A percentile compares a stretch with the other conserved stretches of the same genome.
These are phyloP conservation scores for Malthinus flaveolus DNA, from an alignment of 2,888 invertebrate species.

Conservation along the genomic window DNA sequence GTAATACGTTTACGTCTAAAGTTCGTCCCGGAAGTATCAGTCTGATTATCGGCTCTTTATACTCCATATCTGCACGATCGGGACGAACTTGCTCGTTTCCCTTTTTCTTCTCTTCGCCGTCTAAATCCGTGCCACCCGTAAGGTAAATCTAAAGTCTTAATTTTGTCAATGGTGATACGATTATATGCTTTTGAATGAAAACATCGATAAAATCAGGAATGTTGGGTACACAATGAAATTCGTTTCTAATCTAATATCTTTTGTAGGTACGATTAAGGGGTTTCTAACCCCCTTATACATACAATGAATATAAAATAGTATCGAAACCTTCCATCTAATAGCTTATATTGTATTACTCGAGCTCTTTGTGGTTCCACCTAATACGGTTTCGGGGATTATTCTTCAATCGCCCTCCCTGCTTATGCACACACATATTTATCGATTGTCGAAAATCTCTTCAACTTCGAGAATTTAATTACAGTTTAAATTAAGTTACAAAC, in stretches of 20 bases:
- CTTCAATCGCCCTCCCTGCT: too few relatives aligned
- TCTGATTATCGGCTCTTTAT: constrained; percentile 3
- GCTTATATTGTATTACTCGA: constrained; percentile 7
- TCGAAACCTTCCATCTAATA: constrained; percentile 15
- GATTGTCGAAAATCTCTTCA: too few relatives aligned
- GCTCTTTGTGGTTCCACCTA: constrained; percentile 1
- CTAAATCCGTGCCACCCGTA: neutral
- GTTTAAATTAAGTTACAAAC: too few relatives aligned
- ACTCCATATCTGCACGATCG: neutral
- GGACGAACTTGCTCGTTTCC: neutral
- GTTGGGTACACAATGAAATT: constrained; percentile 12
- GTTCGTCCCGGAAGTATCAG: constrained; percentile 2
- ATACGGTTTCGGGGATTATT: constrained; percentile 3
- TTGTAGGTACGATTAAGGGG: constrained; percentile 7
- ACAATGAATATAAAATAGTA: constrained; percentile 10
- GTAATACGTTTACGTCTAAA: constrained; percentile 12
- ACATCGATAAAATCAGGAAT: constrained; percentile 14
- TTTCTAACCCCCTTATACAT: constrained; percentile 8
- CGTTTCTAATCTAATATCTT: constrained; percentile 17
- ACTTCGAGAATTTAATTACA: too few relatives aligned
- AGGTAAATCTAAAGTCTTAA: constrained; percentile 1
- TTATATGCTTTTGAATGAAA: constrained; percentile 10
- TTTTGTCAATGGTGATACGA: constrained; percentile 7
- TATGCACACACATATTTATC: too few relatives aligned
- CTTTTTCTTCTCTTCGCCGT: too few relatives aligned